Base-by-base conservation (phyloP, 2,113 vertebrate species). In the Leiothrix lutea region DNA sequence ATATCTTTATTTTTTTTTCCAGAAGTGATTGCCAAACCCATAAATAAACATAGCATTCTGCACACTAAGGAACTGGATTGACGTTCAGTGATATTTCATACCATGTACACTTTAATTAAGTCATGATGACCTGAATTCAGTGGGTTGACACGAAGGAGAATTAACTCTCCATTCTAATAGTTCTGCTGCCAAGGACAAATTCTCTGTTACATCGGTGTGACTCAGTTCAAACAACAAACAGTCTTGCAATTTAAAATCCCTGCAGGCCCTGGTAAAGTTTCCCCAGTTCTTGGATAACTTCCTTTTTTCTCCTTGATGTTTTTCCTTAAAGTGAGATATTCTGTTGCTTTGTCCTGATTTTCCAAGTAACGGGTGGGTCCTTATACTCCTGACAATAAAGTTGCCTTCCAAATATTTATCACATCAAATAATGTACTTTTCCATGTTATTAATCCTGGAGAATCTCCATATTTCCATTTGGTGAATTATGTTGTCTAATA, bases 221-320 rank as follows among this genome's bases (percentile, higher is more conserved):
- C 94, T 97, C 93, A 96, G 94, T 96, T 96, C 91, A 97, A 97
- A 96, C 95, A 97, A 95, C 95, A 95, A 97, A 96, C 81, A 95
- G 71, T 62, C 94, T 86, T 96, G 92, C 75, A 95, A 64, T 89
- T 94, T 91, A 81, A 93, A 95, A 93, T 97, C 94, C 93, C 95
- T 85, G 54, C 47, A 91, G 97, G 70, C 90, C 65, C 58, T 91
- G 90, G 89, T 97, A 79, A 82, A 95, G 61, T 96, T 95, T 95
- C 95, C 47, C 88, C 60, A 88, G 94, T 91, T 96, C 90, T 97
- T 97, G 96, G 96, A 96, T 91, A 95, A 96, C 88, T 96, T 96
- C 87, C 65, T 95, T 67, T 90, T 89, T 82, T 82, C 92, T 95
- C 92, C 95, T 96, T 97, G 88, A 92, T 95, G 91, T 95, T 96